Conservation (phyloP, 2,113 vertebrate genomes). For the Naja naja region DNA sequence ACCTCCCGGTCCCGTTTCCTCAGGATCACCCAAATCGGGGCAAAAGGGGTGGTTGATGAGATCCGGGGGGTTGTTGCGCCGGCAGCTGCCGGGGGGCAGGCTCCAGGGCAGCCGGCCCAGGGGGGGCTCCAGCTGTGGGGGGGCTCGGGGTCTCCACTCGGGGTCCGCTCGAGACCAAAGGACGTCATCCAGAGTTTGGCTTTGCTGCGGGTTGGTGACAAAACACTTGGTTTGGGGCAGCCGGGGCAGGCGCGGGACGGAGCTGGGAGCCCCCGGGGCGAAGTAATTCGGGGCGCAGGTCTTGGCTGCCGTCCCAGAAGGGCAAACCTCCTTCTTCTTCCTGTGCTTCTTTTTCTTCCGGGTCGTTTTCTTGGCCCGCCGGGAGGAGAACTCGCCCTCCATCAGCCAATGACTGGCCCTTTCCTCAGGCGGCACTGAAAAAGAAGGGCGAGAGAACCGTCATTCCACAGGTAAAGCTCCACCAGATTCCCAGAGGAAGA, state of each 20-base stretch:
- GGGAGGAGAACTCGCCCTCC: conserved; percentile 84
- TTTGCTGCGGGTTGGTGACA: conserved; percentile 69
- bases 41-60: conserved; percentile 72
- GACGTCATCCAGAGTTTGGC: conserved; percentile 59
- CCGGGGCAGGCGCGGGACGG: conserved; percentile 83
- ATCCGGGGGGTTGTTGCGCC: conserved; percentile 56
- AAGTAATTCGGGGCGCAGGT: conserved; percentile 14
- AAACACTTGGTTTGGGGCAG: conserved; percentile 82
- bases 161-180: conserved; percentile 67
- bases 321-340: conserved; percentile 80
- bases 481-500: background rate
- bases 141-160: conserved; percentile 49
- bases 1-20: conserved; percentile 27
- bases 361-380: conserved; percentile 79
- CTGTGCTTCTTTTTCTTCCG: conserved; percentile 85
- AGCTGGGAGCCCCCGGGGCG: conserved; percentile 63
- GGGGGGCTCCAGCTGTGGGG: conserved; percentile 51
- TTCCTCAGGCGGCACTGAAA: conserved; percentile 85
- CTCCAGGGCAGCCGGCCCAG: conserved; percentile 34
- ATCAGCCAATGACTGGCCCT: conserved; percentile 86
- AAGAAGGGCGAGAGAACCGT: background rate
- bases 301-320: conserved; percentile 44
- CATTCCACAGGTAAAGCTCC: background rate
- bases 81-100: conserved; percentile 36
- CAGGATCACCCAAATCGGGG: conserved; percentile 53